These are phyloP conservation scores for Muntiacus reevesi DNA, from an alignment of 2,113 vertebrate genomes.

Conservation along the genomic window DNA sequence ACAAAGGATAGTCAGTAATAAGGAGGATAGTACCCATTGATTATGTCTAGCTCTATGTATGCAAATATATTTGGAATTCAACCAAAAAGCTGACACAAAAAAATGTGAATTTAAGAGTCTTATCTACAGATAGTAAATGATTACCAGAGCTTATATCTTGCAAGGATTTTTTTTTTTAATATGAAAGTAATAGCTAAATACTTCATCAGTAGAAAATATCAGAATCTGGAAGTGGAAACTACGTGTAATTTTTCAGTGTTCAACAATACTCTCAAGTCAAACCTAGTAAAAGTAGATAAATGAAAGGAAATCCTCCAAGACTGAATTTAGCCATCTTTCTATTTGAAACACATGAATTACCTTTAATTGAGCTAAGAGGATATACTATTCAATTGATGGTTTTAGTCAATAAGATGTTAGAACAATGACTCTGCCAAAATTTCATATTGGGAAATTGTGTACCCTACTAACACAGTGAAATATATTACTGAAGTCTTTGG, in stretches of 20 bases:
- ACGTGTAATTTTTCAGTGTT: neutral
- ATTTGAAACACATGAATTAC: neutral
- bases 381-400: neutral
- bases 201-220: neutral
- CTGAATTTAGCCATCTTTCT: neutral
- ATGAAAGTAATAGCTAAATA: neutral
- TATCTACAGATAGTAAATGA: neutral
- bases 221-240: neutral
- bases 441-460: neutral
- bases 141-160: neutral
- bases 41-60: neutral
- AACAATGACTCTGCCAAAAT: neutral
- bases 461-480: neutral
- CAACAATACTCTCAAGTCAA: neutral
- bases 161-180: neutral
- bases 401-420: neutral
- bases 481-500: neutral
- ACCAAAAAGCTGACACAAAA: neutral
- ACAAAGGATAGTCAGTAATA: neutral
- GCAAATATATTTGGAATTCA: neutral
- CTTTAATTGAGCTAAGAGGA: neutral
- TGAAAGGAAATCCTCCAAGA: neutral
- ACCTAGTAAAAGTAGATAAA: neutral
- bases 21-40: neutral
- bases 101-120: neutral